Evolutionary conservation across 2,113 vertebrate species (phyloP).

Genomic region (Pionites leucogaster): DNA sequence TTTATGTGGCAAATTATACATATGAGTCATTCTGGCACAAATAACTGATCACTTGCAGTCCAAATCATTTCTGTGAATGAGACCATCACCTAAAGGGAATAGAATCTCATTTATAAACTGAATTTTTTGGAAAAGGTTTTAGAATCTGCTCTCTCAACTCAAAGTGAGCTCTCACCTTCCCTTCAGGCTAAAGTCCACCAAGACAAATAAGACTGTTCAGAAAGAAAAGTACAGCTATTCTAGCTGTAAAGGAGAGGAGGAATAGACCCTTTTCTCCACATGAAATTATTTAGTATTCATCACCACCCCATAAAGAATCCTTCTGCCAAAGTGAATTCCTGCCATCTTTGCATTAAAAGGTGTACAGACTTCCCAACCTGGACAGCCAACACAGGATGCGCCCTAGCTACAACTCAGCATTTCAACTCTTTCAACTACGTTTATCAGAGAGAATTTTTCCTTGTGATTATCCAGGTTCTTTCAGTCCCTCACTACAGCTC

Average conservation of each 20-base stretch:
- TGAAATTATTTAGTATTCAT: slow-evolving; percentile 8
- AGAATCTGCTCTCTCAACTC: neutral
- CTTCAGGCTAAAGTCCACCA: neutral
- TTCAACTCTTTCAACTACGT: slow-evolving; percentile 17
- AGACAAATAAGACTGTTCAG: neutral
- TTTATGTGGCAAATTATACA: neutral
- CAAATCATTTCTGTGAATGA: neutral
- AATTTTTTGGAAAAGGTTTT: neutral
- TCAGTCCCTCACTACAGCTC: neutral
- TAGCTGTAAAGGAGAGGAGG: neutral
- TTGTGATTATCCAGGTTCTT: slow-evolving; percentile 32
- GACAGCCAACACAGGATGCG: neutral
- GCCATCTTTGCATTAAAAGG: neutral
- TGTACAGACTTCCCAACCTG: neutral
- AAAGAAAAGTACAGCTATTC: neutral
- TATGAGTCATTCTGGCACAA: neutral
- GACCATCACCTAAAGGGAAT: neutral
- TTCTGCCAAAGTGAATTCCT: neutral
- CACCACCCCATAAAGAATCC: neutral
- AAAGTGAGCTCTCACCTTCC: neutral
- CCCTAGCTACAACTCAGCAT: neutral
- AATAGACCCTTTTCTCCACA: neutral
- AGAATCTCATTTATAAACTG: neutral
- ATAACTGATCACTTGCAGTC: neutral
- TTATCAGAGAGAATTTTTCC: slow-evolving; percentile 55